These are phyloP conservation scores for Autographa pulchrina DNA, from an alignment of 2,888 invertebrate species.

Conservation along the genomic window DNA sequence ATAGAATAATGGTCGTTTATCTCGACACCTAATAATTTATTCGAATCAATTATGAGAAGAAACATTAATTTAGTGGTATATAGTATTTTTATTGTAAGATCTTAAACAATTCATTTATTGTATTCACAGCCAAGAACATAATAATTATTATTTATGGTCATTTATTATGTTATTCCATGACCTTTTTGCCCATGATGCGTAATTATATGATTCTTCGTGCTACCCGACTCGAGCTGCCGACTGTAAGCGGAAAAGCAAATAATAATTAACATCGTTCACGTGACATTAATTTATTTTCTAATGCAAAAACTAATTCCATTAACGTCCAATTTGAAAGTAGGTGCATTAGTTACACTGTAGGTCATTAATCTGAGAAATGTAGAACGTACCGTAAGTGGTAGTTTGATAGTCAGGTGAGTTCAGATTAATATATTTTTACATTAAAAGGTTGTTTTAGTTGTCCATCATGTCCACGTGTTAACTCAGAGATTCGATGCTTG, in stretches of 20 bases:
- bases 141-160: background rate
- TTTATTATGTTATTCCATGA: slow-evolving; percentile 1
- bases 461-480: slow-evolving; percentile 36
- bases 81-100: background rate
- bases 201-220: background rate
- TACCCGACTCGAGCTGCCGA: background rate
- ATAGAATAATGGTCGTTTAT: slow-evolving; percentile 34
- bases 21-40: slow-evolving; percentile 18
- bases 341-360: slow-evolving; percentile 27
- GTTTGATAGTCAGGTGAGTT: background rate
- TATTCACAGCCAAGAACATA: background rate
- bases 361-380: slow-evolving; percentile 9
- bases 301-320: slow-evolving; percentile 36
- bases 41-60: background rate
- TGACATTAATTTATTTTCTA: slow-evolving; percentile 28
- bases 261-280: slow-evolving; percentile 24
- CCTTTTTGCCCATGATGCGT: background rate
- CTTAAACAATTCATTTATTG: background rate
- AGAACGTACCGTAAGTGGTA: background rate
- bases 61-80: background rate
- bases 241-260: slow-evolving; percentile 16
- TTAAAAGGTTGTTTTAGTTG: slow-evolving; percentile 29
- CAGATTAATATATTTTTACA: background rate
- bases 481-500: slow-evolving; percentile 21
- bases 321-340: slow-evolving; percentile 16